These are phyloP conservation scores for Lithophane leautieri DNA, from an alignment of 2,888 invertebrate species.

Conservation along the genomic window DNA sequence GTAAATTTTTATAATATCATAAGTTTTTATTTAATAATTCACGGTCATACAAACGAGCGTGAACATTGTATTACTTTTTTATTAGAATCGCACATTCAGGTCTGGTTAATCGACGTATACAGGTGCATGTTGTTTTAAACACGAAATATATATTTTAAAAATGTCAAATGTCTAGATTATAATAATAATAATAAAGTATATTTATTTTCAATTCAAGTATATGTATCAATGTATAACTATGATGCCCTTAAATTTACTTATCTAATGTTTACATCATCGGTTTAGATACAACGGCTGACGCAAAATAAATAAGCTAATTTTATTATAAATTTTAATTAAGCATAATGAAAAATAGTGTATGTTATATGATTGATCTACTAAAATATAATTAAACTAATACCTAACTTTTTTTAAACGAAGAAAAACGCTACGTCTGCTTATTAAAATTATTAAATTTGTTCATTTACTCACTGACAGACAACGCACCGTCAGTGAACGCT, in stretches of 20 bases:
- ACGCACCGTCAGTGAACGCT: background rate
- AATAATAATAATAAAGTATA: slow-evolving; percentile 25
- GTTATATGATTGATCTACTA: background rate
- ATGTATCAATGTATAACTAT: slow-evolving; percentile 23
- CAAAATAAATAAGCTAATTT: background rate
- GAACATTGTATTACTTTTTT: slow-evolving; percentile 38
- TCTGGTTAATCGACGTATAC: slow-evolving; percentile 40
- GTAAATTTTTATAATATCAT: slow-evolving; percentile 48
- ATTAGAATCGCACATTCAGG: slow-evolving; percentile 27
- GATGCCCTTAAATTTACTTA: slow-evolving; percentile 15
- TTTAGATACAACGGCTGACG: background rate
- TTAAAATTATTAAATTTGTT: background rate
- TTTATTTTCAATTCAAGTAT: slow-evolving; percentile 30
- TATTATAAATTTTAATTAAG: background rate
- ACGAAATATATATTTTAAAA: slow-evolving; percentile 23
- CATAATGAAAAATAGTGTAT: background rate
- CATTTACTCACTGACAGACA: background rate
- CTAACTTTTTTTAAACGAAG: background rate
- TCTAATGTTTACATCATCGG: background rate
- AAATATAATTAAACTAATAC: background rate
- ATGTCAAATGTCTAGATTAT: slow-evolving; percentile 36
- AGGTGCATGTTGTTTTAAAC: slow-evolving; percentile 43
- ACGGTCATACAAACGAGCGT: slow-evolving; percentile 15
- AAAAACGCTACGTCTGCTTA: background rate
- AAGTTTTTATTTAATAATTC: slow-evolving; percentile 22